Base-by-base conservation (phyloP, 2,888 invertebrate species). In the Cephalotes varians region DNA sequence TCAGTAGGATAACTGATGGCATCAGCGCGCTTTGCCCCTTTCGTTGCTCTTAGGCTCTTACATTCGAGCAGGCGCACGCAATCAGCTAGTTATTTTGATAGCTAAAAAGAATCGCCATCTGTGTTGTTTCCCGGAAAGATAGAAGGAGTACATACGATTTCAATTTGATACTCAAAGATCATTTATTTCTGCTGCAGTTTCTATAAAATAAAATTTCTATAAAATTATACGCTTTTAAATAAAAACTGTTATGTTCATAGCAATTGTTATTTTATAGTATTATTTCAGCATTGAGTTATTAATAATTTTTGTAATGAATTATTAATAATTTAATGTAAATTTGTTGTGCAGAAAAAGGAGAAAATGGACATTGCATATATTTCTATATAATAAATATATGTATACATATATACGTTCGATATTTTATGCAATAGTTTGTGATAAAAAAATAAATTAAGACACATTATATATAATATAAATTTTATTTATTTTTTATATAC, bases 71-170 rank as follows among this genome's bases (percentile, higher is more conserved):
- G 58, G 31, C 86, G 79, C 90, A 90, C 87, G 90, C 88, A 88
- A 90, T 90, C 85, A 85, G 85, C 86, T 86, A 90, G 87, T 87
- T 90, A 90, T 88, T 91, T 90, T 87, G 83, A 90, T 85, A 86
- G 87, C 84, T 79, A 65, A 31, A 60, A 37, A 49, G 86, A 67
- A 21, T 69, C 72, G 81, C 64, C 84, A 86, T 88, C 88, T 90
- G 89, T 82, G 82, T 72, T 83, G 64, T 85, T 89, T 87, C 85
- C 81, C 81, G 56, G 65, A 47, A 81, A 85, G 76, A 85, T 77
- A 81, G 54, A 71, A 62, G 67, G 73, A 44, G 40, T 54, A 67
- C 28, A 54, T 65, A 86, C 80, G 83, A 71, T 84, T 87, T 85
- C 60, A 18, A 6, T 64, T 58, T 54, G 5, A 28, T 54, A 64